Percentiles rank a stretch among this genome's conserved stretches.
Evolutionary conservation across 2,113 vertebrate genomes (phyloP).

Genomic region (Mastomys coucha): DNA sequence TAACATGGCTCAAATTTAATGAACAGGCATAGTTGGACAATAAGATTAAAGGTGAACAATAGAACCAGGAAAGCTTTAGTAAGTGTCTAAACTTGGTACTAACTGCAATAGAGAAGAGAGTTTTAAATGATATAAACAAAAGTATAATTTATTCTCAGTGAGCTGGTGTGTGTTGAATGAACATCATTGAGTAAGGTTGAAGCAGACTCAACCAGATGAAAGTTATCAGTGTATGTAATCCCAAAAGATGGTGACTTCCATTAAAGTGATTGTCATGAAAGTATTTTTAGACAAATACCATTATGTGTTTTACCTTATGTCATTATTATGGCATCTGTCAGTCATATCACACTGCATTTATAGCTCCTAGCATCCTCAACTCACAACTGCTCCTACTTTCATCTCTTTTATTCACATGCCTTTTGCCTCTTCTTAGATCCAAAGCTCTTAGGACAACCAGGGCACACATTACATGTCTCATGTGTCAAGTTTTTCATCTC

Average conservation of each 20-base stretch:
- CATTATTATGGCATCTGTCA: neutral
- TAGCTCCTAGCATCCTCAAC: neutral
- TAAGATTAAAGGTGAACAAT: conserved; percentile 59
- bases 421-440: neutral
- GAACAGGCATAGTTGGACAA: conserved; percentile 1
- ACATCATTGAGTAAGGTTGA: neutral
- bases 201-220: neutral
- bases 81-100: neutral
- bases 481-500: neutral
- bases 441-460: neutral
- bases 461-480: neutral
- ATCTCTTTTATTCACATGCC: neutral
- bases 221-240: neutral
- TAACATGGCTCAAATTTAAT: neutral
- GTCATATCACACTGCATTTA: neutral
- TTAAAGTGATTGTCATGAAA: neutral
- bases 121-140: neutral
- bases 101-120: neutral
- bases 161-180: neutral
- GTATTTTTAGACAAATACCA: neutral
- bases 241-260: neutral
- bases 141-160: neutral
- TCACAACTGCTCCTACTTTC: neutral
- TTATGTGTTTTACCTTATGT: neutral
- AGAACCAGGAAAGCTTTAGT: conserved; percentile 20